Evolutionary conservation across 1,140 invertebrate species (phyloP), one percentile per base, ranked within the genome.

Genomic region (Scaptomyza montana): DNA sequence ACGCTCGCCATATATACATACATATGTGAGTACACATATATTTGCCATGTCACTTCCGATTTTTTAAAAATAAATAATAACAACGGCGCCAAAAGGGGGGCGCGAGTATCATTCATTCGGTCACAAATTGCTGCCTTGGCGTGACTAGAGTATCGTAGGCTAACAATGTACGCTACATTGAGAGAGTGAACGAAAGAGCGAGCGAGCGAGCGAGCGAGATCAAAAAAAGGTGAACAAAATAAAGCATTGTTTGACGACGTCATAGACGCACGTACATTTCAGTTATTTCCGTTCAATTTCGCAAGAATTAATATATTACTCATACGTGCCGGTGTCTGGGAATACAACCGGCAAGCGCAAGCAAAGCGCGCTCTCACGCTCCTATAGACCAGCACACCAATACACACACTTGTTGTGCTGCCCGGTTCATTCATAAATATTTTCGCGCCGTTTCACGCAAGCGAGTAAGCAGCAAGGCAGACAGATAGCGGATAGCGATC

Each of bases 241-340:
- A 28, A 39, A 21, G 9, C 36, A 21, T 5, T 33, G 28, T 13
- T 36, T 46, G 33, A 9, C 65, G 28, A 69, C 71, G 71, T 69
- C 71, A 69, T 53, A 36, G 28, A 46, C 33, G 33, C 4, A 36
- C 45, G 28, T 33, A 47, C 47, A 50, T 90, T 89, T 89, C 61
- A 86, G 80, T 79, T 89, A 90, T 90, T 90, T 90, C 87, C 87
- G 87, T 87, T 90, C 72, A 77, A 90, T 90, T 90, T 90, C 87
- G 70, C 80, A 82, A 90, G 87, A 90, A 76, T 59, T 69, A 39
- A 59, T 41, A 80, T 78, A 90, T 90, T 90, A 90, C 87, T 90
- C 87, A 90, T 90, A 89, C 87, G 82, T 56, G 45, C 53, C 54
- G 57, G 53, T 55, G 74, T 72, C 70, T 60, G 67, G 7, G 67